Conservation (phyloP, 2,113 vertebrate species). For the Elaphurus davidianus region DNA sequence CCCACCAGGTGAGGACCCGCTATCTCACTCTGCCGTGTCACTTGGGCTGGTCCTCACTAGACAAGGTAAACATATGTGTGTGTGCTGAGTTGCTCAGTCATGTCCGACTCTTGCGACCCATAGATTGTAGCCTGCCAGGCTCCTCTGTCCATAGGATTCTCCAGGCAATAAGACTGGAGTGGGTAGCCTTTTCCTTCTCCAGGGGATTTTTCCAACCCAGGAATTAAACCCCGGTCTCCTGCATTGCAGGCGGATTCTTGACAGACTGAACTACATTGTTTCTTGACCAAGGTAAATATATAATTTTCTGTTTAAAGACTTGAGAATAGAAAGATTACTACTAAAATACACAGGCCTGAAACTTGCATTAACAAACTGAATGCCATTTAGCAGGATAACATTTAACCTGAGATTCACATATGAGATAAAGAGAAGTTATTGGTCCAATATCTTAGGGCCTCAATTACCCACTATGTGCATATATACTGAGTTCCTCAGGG, state of each 20-base stretch:
- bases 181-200: background rate
- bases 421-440: background rate
- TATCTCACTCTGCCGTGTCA: background rate
- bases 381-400: background rate
- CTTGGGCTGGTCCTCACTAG: background rate
- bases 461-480: fast-evolving
- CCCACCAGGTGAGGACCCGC: background rate
- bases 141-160: background rate
- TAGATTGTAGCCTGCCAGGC: background rate
- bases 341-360: background rate
- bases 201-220: background rate
- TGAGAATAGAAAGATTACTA: background rate
- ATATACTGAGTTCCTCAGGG: background rate
- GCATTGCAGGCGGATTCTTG: background rate
- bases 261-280: background rate
- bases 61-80: background rate
- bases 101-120: background rate
- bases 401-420: background rate
- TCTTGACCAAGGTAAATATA: background rate
- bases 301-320: background rate
- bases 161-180: background rate
- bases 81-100: background rate
- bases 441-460: background rate
- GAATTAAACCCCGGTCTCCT: fast-evolving
- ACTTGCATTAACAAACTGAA: background rate